These are phyloP conservation scores for Semaprochilodus insignis DNA, from an alignment of 2,797 vertebrate species.

Conservation along the genomic window DNA sequence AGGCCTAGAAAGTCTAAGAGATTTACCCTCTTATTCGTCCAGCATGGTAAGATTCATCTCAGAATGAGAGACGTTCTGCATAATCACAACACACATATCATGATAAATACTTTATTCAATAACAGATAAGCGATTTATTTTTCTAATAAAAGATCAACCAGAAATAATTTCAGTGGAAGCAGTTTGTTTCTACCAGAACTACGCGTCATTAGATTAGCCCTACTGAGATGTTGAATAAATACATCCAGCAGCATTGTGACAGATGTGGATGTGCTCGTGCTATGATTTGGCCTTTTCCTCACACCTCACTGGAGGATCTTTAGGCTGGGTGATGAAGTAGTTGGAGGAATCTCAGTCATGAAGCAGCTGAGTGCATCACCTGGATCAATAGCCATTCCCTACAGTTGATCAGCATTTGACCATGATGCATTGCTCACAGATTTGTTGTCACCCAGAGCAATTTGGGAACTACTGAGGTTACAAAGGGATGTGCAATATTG, in stretches of 20 bases:
- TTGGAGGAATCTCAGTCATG: constrained; percentile 44
- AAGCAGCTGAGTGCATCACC: constrained; percentile 52
- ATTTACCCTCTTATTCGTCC: no score
- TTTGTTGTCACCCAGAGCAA: constrained; percentile 67
- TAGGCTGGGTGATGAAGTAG: neutral
- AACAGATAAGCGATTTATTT: no score
- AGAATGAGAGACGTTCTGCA: neutral
- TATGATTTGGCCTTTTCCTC: neutral
- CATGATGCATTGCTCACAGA: constrained; percentile 69
- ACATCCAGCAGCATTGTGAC: no score
- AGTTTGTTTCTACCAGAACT: no score
- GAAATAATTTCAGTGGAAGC: no score
- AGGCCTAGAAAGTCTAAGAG: no score
- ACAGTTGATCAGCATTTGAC: constrained; percentile 66
- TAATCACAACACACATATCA: no score
- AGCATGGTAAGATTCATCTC: neutral
- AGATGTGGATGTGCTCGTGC: neutral
- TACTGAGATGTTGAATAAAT: no score
- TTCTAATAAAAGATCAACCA: no score
- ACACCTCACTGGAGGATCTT: neutral
- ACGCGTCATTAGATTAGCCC: no score
- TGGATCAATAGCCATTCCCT: constrained; percentile 70
- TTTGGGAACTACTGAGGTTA: constrained; percentile 63
- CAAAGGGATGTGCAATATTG: constrained; percentile 56
- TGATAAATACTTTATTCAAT: no score